phyloP scores from a whole-genome alignment of 2,113 vertebrate species.

The Pipra filicauda region DNA sequence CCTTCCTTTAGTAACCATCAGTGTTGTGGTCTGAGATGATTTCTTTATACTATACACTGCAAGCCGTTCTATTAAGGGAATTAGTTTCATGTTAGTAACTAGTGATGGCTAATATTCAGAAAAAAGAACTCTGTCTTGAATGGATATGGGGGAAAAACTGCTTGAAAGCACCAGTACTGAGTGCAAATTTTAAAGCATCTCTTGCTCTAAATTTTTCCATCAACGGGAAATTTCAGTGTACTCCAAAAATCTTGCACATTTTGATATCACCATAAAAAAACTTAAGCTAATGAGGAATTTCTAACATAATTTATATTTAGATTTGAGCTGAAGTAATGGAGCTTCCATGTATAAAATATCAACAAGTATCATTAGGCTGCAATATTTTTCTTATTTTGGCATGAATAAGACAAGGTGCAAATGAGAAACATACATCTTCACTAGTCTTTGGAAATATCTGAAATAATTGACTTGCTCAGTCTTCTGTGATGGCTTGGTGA shows the following conservation, averaged over 20 bases:
- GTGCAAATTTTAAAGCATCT: neutral
- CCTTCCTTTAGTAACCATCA: neutral
- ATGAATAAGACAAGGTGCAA: constrained; percentile 67
- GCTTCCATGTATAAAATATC: constrained; percentile 62
- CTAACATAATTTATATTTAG: constrained; percentile 48
- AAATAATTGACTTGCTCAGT: constrained; percentile 84
- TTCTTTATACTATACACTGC: neutral
- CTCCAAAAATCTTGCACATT: neutral
- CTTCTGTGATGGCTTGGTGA: constrained; percentile 79
- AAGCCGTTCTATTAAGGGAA: neutral
- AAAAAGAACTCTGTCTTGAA: neutral
- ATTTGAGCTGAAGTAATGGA: constrained; percentile 56
- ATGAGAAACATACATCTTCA: constrained; percentile 77
- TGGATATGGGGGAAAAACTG: neutral
- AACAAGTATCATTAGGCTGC: constrained; percentile 73
- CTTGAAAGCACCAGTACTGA: neutral
- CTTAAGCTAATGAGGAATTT: constrained; percentile 15
- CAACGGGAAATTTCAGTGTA: neutral
- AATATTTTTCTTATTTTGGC: constrained; percentile 71
- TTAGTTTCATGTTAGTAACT: neutral
- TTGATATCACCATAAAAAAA: constrained; percentile 9
- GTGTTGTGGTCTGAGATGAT: neutral
- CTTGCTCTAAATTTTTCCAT: neutral
- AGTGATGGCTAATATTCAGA: neutral
- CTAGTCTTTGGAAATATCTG: constrained; percentile 78